These are phyloP conservation scores for Chaetogeoica ovagalla DNA, from an alignment of 2,888 invertebrate genomes.

Conservation along the genomic window DNA sequence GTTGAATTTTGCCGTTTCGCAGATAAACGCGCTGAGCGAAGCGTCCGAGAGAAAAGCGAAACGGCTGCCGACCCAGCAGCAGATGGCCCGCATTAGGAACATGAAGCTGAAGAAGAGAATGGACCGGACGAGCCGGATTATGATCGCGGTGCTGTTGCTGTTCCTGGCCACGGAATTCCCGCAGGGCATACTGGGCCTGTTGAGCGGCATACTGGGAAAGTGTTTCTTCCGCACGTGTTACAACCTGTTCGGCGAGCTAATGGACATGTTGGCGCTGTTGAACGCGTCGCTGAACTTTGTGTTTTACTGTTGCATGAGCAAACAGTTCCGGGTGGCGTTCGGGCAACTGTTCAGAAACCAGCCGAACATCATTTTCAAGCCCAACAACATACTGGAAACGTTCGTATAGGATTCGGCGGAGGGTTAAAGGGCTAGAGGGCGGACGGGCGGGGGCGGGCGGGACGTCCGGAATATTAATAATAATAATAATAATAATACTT, in stretches of 20 bases:
- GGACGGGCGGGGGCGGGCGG: background rate
- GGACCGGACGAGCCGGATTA: slow-evolving; percentile 86
- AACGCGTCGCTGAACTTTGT: slow-evolving; percentile 94
- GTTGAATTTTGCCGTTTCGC: slow-evolving; percentile 46
- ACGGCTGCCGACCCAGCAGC: slow-evolving; percentile 36
- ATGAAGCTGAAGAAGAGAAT: slow-evolving; percentile 69
- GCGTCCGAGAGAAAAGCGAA: slow-evolving; percentile 76
- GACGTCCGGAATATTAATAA: background rate
- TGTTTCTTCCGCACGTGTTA: slow-evolving; percentile 81
- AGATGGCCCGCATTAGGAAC: slow-evolving; percentile 35
- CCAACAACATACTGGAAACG: slow-evolving; percentile 40
- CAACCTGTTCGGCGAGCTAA: slow-evolving; percentile 77
- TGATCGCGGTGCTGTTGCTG: slow-evolving; percentile 81
- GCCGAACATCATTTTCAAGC: slow-evolving; percentile 17
- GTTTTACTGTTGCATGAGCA: slow-evolving; percentile 90
- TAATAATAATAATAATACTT: too few relatives aligned
- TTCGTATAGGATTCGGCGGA: slow-evolving; percentile 29
- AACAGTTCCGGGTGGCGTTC: slow-evolving; percentile 85
- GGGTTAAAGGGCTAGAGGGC: background rate
- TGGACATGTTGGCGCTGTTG: slow-evolving; percentile 86
- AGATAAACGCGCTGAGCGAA: slow-evolving; percentile 73
- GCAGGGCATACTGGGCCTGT: slow-evolving; percentile 67
- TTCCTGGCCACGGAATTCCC: slow-evolving; percentile 90
- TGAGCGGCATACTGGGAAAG: slow-evolving; percentile 68
- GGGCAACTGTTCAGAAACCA: slow-evolving; percentile 66